Percentiles rank a stretch among this genome's conserved stretches.
Evolutionary conservation across 2,888 invertebrate species (phyloP).

Genomic region (Coelinius sp.): DNA sequence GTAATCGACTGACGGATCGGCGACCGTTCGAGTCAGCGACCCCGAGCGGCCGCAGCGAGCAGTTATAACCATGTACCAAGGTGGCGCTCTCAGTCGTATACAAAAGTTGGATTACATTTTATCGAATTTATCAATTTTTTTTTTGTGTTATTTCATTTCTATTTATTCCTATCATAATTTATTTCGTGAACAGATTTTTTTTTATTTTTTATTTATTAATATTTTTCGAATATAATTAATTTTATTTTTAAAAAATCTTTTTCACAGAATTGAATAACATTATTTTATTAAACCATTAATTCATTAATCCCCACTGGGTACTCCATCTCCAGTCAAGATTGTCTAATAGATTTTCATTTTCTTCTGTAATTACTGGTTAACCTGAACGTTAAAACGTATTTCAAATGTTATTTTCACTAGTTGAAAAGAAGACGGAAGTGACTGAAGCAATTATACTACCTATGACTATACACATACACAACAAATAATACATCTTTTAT

Average conservation of each 20-base stretch:
- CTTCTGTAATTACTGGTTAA: slow-evolving; percentile 54
- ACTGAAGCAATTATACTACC: slow-evolving; percentile 23
- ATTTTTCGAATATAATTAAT: too few species aligned
- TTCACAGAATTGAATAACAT: neutral
- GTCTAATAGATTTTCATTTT: slow-evolving; percentile 64
- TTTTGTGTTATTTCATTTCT: too few species aligned
- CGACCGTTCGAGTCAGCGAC: slow-evolving; percentile 71
- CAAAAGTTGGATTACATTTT: neutral
- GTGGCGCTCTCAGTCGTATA: slow-evolving; percentile 7
- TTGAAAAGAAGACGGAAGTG: slow-evolving; percentile 13
- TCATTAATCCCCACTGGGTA: neutral
- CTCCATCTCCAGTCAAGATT: slow-evolving; percentile 38
- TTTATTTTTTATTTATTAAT: too few species aligned
- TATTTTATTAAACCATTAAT: neutral
- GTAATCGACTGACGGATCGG: slow-evolving; percentile 72
- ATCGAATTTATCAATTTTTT: neutral
- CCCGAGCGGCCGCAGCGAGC: slow-evolving; percentile 57
- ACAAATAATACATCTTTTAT: slow-evolving; percentile 14
- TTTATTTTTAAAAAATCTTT: too few species aligned
- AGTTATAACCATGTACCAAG: slow-evolving; percentile 4
- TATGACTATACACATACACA: neutral
- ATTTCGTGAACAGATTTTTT: too few species aligned
- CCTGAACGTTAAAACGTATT: neutral
- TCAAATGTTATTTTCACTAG: neutral
- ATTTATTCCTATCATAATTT: too few species aligned